Conservation (phyloP, 1,140 invertebrate genomes). For the Mizuhopecten yessoensis region DNA sequence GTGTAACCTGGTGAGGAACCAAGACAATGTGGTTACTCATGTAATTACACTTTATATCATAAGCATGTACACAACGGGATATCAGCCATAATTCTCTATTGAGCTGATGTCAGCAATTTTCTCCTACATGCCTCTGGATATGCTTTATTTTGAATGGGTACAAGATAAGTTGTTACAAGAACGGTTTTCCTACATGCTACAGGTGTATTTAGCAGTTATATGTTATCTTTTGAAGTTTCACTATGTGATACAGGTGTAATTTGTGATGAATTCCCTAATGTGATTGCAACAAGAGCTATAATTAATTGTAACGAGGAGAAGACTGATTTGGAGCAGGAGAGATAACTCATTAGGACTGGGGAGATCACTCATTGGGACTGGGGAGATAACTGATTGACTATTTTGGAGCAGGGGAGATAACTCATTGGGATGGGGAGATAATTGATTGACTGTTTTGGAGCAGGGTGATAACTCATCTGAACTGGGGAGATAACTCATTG, state of each 20-base stretch:
- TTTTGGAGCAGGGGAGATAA: background rate
- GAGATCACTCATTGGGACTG: background rate
- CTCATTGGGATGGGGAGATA: background rate
- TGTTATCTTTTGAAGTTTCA: too few relatives aligned
- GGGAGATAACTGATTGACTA: background rate
- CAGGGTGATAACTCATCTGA: background rate
- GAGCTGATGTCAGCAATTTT: slow-evolving; percentile 5
- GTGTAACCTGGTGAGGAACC: background rate
- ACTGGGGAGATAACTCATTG: background rate
- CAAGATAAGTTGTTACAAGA: too few relatives aligned
- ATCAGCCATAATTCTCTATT: background rate
- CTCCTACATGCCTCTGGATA: too few relatives aligned
- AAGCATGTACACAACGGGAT: background rate
- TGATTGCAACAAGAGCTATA: too few relatives aligned
- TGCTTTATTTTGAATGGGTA: too few relatives aligned
- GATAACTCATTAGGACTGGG: background rate
- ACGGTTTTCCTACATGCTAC: background rate
- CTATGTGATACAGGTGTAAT: too few relatives aligned
- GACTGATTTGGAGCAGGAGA: background rate
- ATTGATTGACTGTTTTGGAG: background rate
- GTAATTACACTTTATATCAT: background rate
- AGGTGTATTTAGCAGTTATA: too few relatives aligned
- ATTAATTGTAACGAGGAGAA: too few relatives aligned
- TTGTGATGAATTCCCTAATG: too few relatives aligned
- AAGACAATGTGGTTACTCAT: background rate